These are phyloP conservation scores for Melanophora roralis DNA, from an alignment of 2,888 invertebrate species.

Conservation along the genomic window DNA sequence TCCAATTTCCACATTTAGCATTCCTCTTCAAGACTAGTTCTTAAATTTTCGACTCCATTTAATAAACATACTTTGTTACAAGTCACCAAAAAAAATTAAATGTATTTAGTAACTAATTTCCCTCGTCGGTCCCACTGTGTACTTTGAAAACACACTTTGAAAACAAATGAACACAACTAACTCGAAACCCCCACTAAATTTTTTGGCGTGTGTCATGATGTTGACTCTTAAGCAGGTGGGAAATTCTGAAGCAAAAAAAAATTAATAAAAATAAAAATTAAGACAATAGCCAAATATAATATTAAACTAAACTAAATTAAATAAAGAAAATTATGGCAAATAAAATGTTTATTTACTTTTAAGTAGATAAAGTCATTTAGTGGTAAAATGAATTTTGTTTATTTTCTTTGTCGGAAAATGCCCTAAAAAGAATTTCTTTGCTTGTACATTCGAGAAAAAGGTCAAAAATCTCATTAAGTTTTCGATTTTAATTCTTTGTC, in stretches of 20 bases:
- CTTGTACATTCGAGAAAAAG: background rate
- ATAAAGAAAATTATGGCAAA: constrained; percentile 4
- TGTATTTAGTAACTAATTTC: too few relatives aligned
- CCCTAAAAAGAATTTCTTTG: background rate
- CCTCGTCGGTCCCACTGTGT: too few relatives aligned
- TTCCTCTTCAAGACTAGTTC: too few relatives aligned
- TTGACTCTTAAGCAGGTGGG: constrained; percentile 53
- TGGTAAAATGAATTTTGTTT: background rate
- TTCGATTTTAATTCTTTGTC: background rate
- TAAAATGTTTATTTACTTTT: background rate
- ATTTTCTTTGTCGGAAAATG: background rate
- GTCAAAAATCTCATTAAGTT: constrained; percentile 10
- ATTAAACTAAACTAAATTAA: background rate
- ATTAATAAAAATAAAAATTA: background rate
- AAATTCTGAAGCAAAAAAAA: constrained; percentile 18
- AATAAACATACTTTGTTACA: too few relatives aligned
- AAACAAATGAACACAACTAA: background rate
- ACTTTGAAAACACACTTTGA: background rate
- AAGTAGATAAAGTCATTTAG: background rate
- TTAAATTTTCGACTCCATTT: too few relatives aligned
- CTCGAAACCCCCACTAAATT: background rate
- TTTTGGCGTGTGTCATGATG: constrained; percentile 48
- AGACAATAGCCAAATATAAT: background rate
- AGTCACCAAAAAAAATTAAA: too few relatives aligned
- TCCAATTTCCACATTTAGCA: too few relatives aligned